phyloP scores from a whole-genome alignment of 2,888 invertebrate genomes.

The Tenthredo mesomela region DNA sequence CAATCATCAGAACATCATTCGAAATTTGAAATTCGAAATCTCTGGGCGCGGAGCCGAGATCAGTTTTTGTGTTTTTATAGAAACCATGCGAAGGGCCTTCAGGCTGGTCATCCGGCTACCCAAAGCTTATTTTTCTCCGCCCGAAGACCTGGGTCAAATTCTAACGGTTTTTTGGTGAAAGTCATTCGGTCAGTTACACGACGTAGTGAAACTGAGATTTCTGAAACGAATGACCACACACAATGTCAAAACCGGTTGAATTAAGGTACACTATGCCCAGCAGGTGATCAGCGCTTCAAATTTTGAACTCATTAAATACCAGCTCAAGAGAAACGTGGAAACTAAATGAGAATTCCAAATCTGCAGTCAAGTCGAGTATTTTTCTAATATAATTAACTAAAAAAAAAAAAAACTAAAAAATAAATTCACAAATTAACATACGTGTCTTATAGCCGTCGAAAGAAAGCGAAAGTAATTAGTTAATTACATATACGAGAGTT shows the following conservation, averaged over 20 bases:
- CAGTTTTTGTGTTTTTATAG: not conserved
- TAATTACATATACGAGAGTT: no score
- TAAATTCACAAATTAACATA: not conserved
- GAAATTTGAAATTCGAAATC: not conserved
- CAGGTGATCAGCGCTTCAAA: not conserved
- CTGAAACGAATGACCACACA: not conserved
- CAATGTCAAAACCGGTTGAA: not conserved
- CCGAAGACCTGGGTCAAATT: not conserved
- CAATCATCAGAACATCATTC: no score
- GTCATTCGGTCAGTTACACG: conserved; percentile 28
- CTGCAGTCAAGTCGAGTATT: not conserved
- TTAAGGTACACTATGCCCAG: not conserved
- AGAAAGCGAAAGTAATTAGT: not conserved
- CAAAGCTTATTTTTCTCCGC: not conserved
- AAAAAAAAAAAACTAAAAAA: no score
- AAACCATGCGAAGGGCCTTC: not conserved
- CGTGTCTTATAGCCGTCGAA: not conserved
- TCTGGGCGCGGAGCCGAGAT: not conserved
- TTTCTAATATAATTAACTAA: not conserved
- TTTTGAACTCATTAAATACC: not conserved
- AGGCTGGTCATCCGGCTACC: not conserved
- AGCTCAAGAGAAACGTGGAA: not conserved
- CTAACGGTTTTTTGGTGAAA: conserved; percentile 52
- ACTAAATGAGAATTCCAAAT: not conserved
- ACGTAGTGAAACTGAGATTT: conserved; percentile 34